phyloP scores from a whole-genome alignment of 2,113 vertebrate species.

The Gallinago jamesoni region DNA sequence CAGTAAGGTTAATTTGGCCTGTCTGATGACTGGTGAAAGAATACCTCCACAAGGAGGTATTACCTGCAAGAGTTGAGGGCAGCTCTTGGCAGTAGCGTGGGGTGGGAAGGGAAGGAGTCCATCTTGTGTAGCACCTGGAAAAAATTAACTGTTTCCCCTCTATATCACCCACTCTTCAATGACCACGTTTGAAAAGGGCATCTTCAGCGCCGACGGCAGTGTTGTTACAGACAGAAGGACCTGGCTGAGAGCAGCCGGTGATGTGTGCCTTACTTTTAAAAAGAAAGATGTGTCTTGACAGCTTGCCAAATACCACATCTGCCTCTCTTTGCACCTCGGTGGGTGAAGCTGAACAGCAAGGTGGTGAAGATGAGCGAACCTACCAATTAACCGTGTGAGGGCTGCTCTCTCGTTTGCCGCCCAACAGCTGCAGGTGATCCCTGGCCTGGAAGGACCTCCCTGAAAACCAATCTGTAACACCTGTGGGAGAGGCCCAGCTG shows the following conservation, averaged over 20 bases:
- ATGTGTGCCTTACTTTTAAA: constrained; percentile 42
- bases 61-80: not conserved
- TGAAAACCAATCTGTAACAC: constrained; percentile 14
- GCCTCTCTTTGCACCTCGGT: constrained; percentile 69
- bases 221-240: constrained; percentile 50
- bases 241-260: constrained; percentile 18
- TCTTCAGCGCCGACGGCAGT: not conserved
- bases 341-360: constrained; percentile 62
- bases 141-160: not conserved
- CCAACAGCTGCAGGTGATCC: constrained; percentile 41
- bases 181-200: constrained; percentile 7
- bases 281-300: constrained; percentile 61
- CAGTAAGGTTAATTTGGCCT: not conserved
- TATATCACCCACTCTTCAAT: not conserved
- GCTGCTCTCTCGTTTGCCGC: not conserved
- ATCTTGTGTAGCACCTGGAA: not conserved
- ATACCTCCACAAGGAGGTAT: not conserved
- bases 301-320: constrained; percentile 72
- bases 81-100: not conserved
- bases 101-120: not conserved
- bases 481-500: constrained; percentile 52
- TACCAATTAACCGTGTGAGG: constrained; percentile 49
- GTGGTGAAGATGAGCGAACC: constrained; percentile 37
- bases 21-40: not conserved
- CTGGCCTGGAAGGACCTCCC: not conserved